Percentiles rank a stretch among this genome's conserved stretches.
phyloP scores from a whole-genome alignment of 2,888 invertebrate genomes.

The Pammene aurita region DNA sequence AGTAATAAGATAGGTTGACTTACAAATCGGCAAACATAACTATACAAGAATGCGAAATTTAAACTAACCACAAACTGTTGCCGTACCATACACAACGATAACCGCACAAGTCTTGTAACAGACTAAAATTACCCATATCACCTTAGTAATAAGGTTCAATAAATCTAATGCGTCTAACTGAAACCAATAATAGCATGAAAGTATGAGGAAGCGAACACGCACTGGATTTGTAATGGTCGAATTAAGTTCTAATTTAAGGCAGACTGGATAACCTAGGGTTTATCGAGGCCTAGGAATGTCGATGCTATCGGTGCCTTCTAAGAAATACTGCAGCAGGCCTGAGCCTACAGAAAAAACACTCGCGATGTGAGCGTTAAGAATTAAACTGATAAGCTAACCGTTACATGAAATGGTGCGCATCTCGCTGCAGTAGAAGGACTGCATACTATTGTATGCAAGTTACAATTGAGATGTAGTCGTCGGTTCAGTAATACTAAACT shows the following conservation, averaged over 20 bases:
- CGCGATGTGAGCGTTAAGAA: too few relatives aligned
- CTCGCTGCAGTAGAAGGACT: too few relatives aligned
- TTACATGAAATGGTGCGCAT: too few relatives aligned
- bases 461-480: too few relatives aligned
- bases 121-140: not conserved
- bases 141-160: conserved; percentile 1
- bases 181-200: conserved; percentile 58
- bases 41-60: conserved; percentile 19
- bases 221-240: conserved; percentile 36
- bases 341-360: too few relatives aligned
- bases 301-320: not conserved
- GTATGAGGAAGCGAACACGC: conserved; percentile 62
- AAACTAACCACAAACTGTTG: conserved; percentile 14
- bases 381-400: too few relatives aligned
- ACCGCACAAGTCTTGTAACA: not conserved
- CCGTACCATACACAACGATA: conserved; percentile 4
- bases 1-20: not conserved
- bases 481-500: too few relatives aligned
- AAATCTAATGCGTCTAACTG: conserved; percentile 35
- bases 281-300: conserved; percentile 13
- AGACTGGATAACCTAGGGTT: conserved; percentile 18
- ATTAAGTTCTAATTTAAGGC: conserved; percentile 20
- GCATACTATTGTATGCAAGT: too few relatives aligned
- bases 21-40: not conserved
- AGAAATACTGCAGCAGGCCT: too few relatives aligned